Base-by-base conservation (phyloP, 2,888 invertebrate species). In the Parnassius apollo region DNA sequence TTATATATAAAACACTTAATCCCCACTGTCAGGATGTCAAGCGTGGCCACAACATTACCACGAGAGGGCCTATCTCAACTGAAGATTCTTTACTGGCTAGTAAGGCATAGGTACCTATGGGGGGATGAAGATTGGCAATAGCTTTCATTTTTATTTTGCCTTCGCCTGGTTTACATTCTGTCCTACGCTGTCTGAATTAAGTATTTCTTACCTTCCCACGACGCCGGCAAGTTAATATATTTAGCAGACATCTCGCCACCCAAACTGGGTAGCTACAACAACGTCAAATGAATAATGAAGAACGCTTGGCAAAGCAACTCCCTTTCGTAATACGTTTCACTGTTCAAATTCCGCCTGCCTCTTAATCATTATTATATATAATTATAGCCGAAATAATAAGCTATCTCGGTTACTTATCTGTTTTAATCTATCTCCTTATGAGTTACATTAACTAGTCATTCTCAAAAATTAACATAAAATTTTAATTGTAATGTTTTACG, bases 261-360 rank as follows among this genome's bases (percentile, higher is more conserved):
- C 52, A 42, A 52, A 57, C 59, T 64, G 59, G 64, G 64, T 57
- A 18, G 64, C 64, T 48, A 12, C 35, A 53, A n/a, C 52, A 44
- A 9, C 25, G 42, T 10, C n/a, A 10, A 60, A 57, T 64, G 64
- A 64, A 64, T 60, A 64, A 64, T 57, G 64, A 64, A 59, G 64
- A 64, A 59, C 56, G 3, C 46, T 56, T 35, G 56, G 59, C 63
- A 55, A 65, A 18, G 51, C 42, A 50, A 35, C 2, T 46, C 18
- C n/a, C 9, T 65, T 61, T 59, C 59, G 58, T 56, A 65, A 65
- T 44, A 9, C 25, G 22, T 18, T n/a, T 9, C 51, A 53, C 49
- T 35, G 42, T 13, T 35, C 52, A 45, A n/a, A 12, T 49, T 35
- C 45, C 57, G 53, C 57, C 50, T 61, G 57, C 57, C 51, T 42